phyloP scores from a whole-genome alignment of 2,113 vertebrate genomes.

The Perccottus glenii region DNA sequence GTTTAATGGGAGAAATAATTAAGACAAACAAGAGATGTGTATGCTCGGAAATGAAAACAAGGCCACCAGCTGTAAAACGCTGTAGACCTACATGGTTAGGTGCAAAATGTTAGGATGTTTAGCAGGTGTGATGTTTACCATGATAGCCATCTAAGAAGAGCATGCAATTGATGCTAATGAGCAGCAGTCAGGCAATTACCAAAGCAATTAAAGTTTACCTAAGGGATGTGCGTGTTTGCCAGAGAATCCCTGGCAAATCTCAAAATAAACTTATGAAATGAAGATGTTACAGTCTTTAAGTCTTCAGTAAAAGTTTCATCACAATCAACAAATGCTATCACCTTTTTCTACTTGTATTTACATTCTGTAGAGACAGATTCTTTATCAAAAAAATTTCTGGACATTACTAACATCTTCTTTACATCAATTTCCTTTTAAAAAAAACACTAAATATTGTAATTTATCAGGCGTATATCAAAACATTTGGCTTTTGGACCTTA shows the following conservation, averaged over 20 bases:
- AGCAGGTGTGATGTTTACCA: constrained; percentile 10
- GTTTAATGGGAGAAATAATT: constrained; percentile 21
- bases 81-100: neutral
- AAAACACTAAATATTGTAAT: constrained; percentile 27
- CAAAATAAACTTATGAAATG: neutral
- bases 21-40: constrained; percentile 4
- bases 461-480: constrained; percentile 23
- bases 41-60: neutral
- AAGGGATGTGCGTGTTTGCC: neutral
- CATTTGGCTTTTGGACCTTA: constrained; percentile 19
- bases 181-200: constrained; percentile 7
- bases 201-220: constrained; percentile 3
- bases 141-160: neutral
- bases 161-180: constrained; percentile 4
- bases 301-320: constrained; percentile 3
- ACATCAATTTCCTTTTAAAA: constrained; percentile 28
- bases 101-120: neutral
- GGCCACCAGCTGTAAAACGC: neutral
- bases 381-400: neutral
- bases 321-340: neutral
- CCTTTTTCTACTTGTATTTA: neutral
- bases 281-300: neutral
- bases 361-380: neutral
- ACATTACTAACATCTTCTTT: constrained; percentile 13
- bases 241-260: neutral